A percentile compares a stretch with the other conserved stretches of the same genome.
Evolutionary conservation across 1,140 invertebrate species (phyloP).

Genomic region (Trachymyrmex cornetzi): DNA sequence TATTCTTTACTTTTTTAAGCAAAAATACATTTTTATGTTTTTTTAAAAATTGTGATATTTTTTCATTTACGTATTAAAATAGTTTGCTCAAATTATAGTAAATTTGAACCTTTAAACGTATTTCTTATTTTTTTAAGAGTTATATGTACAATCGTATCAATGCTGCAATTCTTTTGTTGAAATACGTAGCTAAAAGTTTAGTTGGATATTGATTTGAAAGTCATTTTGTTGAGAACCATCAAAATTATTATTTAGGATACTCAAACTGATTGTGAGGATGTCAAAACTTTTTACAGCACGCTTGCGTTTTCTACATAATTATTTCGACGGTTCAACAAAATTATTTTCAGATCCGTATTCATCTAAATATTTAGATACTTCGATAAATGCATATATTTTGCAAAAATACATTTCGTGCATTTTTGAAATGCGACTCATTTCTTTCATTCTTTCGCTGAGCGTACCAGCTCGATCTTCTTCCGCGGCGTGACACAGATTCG

Average conservation of each 20-base stretch:
- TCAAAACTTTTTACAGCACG: too few relatives aligned
- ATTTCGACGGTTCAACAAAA: too few relatives aligned
- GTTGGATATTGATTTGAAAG: too few relatives aligned
- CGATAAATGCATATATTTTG: too few relatives aligned
- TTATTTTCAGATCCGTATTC: too few relatives aligned
- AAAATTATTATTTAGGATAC: too few relatives aligned
- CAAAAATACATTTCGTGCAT: neutral
- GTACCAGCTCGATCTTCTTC: slow-evolving; percentile 6
- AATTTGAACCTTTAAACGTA: neutral
- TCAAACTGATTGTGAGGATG: too few relatives aligned
- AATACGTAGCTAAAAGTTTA: too few relatives aligned
- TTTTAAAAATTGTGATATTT: neutral
- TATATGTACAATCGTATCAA: neutral
- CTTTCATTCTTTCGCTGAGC: slow-evolving; percentile 35
- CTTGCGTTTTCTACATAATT: too few relatives aligned
- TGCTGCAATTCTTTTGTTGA: neutral
- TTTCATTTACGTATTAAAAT: neutral
- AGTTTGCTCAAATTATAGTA: neutral
- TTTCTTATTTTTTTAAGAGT: neutral
- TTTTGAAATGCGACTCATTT: slow-evolving; percentile 14
- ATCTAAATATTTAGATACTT: too few relatives aligned
- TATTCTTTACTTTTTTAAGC: neutral
- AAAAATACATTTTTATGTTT: neutral
- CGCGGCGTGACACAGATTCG: slow-evolving; percentile 46
- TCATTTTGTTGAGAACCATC: too few relatives aligned